Conservation (phyloP, 2,797 vertebrate genomes). For the Apogon talboti region DNA sequence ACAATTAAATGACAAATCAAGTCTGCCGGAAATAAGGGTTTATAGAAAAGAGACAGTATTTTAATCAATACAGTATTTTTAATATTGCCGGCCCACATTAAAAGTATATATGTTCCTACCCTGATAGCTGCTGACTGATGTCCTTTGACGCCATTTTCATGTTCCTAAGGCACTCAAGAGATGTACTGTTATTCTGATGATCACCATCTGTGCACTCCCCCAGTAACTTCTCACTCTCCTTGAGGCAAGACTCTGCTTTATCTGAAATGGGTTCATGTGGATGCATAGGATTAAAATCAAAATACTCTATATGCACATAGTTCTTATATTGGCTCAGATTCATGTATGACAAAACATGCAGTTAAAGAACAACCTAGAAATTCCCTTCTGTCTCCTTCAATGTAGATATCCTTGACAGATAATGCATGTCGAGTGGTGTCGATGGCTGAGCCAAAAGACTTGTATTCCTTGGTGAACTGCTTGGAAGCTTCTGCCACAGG, state of each 20-base stretch:
- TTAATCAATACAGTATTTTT: too few species aligned
- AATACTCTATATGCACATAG: not conserved
- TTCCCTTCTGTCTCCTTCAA: constrained; percentile 75
- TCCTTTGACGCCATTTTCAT: constrained; percentile 75
- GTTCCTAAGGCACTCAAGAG: constrained; percentile 69
- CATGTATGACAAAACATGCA: not conserved
- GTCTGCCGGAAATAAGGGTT: too few species aligned
- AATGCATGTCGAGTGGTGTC: constrained; percentile 88
- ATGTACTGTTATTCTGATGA: constrained; percentile 61
- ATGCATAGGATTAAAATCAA: not conserved
- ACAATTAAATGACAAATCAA: too few species aligned
- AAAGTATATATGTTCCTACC: constrained; percentile 73
- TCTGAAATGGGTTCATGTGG: constrained; percentile 62
- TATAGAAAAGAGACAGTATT: too few species aligned
- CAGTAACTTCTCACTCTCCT: constrained; percentile 78
- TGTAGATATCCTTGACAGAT: constrained; percentile 85
- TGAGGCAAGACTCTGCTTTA: constrained; percentile 76
- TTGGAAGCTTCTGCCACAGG: constrained; percentile 74
- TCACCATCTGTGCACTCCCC: constrained; percentile 63
- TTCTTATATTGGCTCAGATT: not conserved
- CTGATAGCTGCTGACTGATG: constrained; percentile 81
- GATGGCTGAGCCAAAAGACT: constrained; percentile 84
- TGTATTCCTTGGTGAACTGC: constrained; percentile 86
- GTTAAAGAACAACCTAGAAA: constrained; percentile 83
- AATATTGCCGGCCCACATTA: too few species aligned